Conservation (phyloP, 2,888 invertebrate genomes). For the Trichogramma evanescens region DNA sequence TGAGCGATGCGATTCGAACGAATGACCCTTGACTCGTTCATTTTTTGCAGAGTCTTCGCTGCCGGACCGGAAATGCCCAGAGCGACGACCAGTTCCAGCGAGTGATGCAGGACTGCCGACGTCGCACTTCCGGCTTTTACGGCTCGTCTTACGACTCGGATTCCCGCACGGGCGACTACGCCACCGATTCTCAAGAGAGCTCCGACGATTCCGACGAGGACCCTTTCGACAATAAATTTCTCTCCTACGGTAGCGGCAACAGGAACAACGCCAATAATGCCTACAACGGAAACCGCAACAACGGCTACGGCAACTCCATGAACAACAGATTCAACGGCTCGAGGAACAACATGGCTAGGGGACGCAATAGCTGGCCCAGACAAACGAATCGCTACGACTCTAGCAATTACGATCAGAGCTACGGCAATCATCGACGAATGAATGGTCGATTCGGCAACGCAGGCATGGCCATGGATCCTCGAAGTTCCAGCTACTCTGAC, state of each 20-base stretch:
- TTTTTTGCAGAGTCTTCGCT: slow-evolving; percentile 50
- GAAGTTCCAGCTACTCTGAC: no score
- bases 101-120: slow-evolving; percentile 55
- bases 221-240: slow-evolving; percentile 33
- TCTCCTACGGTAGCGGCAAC: slow-evolving; percentile 17
- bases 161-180: slow-evolving; percentile 42
- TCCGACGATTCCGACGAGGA: slow-evolving; percentile 31
- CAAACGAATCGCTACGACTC: slow-evolving; percentile 13
- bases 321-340: slow-evolving; percentile 8
- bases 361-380: slow-evolving; percentile 10
- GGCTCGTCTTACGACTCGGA: slow-evolving; percentile 23
- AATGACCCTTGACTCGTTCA: neutral
- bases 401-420: slow-evolving; percentile 13
- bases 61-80: slow-evolving; percentile 56
- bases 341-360: neutral
- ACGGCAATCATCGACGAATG: slow-evolving; percentile 1
- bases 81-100: slow-evolving; percentile 55
- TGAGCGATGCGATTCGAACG: neutral
- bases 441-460: no score
- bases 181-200: slow-evolving; percentile 31
- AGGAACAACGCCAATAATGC: neutral
- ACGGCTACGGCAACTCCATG: neutral
- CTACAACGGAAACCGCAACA: slow-evolving; percentile 7
- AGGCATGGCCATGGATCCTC: no score
- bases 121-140: slow-evolving; percentile 22